These are phyloP conservation scores for Panagrolaimus sp. DNA, from an alignment of 1,140 invertebrate genomes.

Conservation along the genomic window DNA sequence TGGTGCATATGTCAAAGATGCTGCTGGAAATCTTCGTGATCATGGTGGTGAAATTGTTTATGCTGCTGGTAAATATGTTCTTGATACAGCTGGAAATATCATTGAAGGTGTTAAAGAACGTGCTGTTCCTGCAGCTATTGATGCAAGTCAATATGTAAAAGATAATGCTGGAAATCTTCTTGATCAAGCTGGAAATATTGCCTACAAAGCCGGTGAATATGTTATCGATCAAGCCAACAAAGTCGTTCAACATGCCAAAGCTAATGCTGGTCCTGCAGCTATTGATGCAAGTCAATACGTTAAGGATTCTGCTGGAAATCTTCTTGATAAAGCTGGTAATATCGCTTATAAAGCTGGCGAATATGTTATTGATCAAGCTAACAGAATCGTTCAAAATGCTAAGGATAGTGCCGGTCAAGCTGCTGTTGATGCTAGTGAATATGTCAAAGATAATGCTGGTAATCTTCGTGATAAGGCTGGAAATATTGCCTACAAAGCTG, in stretches of 20 bases:
- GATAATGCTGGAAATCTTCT: neutral
- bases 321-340: too few species aligned
- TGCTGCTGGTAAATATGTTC: neutral
- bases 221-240: neutral
- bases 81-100: neutral
- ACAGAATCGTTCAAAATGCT: neutral
- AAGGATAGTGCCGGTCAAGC: neutral
- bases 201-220: neutral
- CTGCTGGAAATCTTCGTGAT: neutral
- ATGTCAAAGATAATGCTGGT: neutral
- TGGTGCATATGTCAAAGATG: neutral
- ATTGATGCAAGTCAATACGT: too few species aligned
- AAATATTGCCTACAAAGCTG: neutral
- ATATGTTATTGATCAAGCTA: neutral
- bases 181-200: neutral
- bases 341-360: neutral
- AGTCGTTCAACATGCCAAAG: too few species aligned
- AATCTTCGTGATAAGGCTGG: slow-evolving; percentile 4
- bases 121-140: neutral
- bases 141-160: neutral
- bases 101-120: neutral
- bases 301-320: too few species aligned
- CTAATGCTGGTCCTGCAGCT: too few species aligned
- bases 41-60: neutral
- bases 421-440: neutral